These are phyloP conservation scores for Diglossa cyanea DNA, from an alignment of 2,797 vertebrate species.

Conservation along the genomic window DNA sequence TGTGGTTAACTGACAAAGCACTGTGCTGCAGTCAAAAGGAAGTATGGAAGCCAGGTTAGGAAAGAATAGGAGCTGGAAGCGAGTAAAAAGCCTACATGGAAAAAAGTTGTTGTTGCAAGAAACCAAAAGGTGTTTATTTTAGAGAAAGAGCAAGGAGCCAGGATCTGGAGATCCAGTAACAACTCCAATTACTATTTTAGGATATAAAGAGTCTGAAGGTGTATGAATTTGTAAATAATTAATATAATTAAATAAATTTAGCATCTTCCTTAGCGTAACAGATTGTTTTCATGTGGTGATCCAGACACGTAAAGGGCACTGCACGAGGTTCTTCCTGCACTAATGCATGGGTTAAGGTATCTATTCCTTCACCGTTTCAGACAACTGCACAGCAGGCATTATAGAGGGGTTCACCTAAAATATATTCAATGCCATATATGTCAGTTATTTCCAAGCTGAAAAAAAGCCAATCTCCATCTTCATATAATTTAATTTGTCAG, in stretches of 20 bases:
- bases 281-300: not conserved
- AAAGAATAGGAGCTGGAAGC: not conserved
- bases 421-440: not conserved
- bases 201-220: not conserved
- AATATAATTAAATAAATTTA: not conserved
- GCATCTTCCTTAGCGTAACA: not conserved
- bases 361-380: not conserved
- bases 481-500: not conserved
- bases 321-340: not conserved
- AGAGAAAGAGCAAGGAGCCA: not conserved
- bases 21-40: not conserved
- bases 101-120: not conserved
- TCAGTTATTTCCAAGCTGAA: not conserved
- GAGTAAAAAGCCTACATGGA: not conserved
- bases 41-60: not conserved
- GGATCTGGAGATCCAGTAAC: not conserved
- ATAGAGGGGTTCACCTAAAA: not conserved
- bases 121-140: not conserved
- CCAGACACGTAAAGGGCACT: accelerated
- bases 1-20: not conserved
- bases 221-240: not conserved
- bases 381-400: not conserved
- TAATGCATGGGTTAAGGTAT: not conserved
- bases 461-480: not conserved
- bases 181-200: not conserved